Conservation (phyloP, 2,888 invertebrate species). For the Minunthozetes semirufus region DNA sequence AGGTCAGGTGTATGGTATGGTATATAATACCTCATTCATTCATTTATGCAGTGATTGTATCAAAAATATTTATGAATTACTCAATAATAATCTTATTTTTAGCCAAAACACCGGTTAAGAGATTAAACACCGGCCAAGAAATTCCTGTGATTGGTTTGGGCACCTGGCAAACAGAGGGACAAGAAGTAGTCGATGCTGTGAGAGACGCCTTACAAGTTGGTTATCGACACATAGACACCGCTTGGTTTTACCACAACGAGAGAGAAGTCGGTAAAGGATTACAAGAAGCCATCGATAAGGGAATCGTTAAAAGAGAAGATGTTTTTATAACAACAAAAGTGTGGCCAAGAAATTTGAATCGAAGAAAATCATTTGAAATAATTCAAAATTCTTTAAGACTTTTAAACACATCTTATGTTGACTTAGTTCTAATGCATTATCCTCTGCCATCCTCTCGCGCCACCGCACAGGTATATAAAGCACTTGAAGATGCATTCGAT, state of each 20-base stretch:
- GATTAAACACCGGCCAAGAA: too few relatives aligned
- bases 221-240: slow-evolving; percentile 48
- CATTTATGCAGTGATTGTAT: too few relatives aligned
- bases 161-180: slow-evolving; percentile 66
- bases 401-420: slow-evolving; percentile 46
- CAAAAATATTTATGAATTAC: too few relatives aligned
- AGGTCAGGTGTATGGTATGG: too few relatives aligned
- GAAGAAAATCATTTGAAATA: too few relatives aligned
- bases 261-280: slow-evolving; percentile 47
- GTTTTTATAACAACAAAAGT: slow-evolving; percentile 53
- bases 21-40: too few relatives aligned
- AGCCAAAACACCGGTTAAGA: too few relatives aligned
- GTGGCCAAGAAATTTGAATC: slow-evolving; percentile 54
- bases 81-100: too few relatives aligned
- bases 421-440: slow-evolving; percentile 74
- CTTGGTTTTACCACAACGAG: slow-evolving; percentile 47
- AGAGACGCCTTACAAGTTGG: slow-evolving; percentile 45
- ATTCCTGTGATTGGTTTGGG: slow-evolving; percentile 64
- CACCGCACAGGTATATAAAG: slow-evolving; percentile 3
- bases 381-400: not conserved
- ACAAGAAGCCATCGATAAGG: slow-evolving; percentile 45
- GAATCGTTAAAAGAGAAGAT: slow-evolving; percentile 47
- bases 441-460: not conserved
- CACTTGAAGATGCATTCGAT: slow-evolving; percentile 5
- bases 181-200: not conserved